Evolutionary conservation across 1,140 invertebrate genomes (phyloP).

Genomic region (Coboldia fuscipes): DNA sequence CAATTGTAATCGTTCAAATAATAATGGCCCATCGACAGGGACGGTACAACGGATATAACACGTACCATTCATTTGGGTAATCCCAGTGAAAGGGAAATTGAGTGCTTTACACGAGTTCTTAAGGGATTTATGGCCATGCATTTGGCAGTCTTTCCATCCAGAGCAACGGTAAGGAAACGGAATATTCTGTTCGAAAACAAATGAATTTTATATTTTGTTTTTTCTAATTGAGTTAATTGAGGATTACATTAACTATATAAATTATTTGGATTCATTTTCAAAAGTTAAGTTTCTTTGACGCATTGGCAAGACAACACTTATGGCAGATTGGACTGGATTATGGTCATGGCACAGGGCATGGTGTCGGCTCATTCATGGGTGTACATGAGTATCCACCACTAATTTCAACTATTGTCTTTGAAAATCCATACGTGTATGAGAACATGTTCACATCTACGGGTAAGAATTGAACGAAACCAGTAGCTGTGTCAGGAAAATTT

Average conservation of each 20-base stretch:
- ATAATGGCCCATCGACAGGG: no score
- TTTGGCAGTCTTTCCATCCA: constrained; percentile 51
- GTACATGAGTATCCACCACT: constrained; percentile 80
- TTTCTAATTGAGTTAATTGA: not conserved
- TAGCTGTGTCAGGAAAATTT: no score
- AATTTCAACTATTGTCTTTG: constrained; percentile 38
- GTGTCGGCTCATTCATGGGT: constrained; percentile 83
- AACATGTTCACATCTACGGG: constrained; percentile 84
- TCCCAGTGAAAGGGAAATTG: constrained; percentile 47
- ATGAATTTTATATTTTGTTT: not conserved
- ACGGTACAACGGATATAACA: constrained; percentile 86
- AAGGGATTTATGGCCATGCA: constrained; percentile 62
- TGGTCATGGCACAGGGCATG: constrained; percentile 86
- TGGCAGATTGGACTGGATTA: constrained; percentile 87
- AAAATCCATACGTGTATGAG: constrained; percentile 40
- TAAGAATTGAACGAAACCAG: not conserved
- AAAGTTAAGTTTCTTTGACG: constrained; percentile 1
- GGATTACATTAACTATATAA: not conserved
- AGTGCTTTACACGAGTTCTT: constrained; percentile 73
- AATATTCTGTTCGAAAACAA: no score
- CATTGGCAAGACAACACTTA: constrained; percentile 33
- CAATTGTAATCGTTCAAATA: no score
- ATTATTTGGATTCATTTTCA: not conserved
- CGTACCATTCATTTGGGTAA: constrained; percentile 69
- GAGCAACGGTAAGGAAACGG: constrained; percentile 56